Conservation (phyloP, 2,888 invertebrate genomes). For the Apamea sordens region DNA sequence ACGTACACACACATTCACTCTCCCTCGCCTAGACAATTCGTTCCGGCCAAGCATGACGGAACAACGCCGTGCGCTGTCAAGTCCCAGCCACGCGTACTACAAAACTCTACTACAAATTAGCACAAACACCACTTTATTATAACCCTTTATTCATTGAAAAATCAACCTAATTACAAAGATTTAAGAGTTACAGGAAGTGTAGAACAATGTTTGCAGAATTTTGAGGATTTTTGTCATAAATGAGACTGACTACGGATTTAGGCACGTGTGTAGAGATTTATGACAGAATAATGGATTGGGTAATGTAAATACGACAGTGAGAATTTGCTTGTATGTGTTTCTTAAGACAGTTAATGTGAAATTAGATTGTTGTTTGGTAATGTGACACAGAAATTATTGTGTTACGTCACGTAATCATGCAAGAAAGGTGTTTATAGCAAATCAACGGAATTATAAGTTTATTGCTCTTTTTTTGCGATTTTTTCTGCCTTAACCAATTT, state of each 20-base stretch:
- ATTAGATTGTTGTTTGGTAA: slow-evolving; percentile 21
- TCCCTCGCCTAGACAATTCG: slow-evolving; percentile 86
- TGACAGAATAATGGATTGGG: slow-evolving; percentile 72
- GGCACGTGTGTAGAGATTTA: slow-evolving; percentile 80
- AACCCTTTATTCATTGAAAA: slow-evolving; percentile 41
- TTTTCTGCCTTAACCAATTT: background rate
- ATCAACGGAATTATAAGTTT: background rate
- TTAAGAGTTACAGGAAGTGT: slow-evolving; percentile 42
- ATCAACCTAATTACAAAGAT: slow-evolving; percentile 46
- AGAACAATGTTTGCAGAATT: slow-evolving; percentile 50
- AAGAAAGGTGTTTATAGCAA: background rate
- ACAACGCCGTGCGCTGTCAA: slow-evolving; percentile 82
- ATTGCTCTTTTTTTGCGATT: background rate
- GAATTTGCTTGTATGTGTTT: slow-evolving; percentile 47
- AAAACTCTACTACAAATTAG: slow-evolving; percentile 77
- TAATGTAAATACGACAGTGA: slow-evolving; percentile 54
- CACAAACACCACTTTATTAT: slow-evolving; percentile 57
- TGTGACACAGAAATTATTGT: slow-evolving; percentile 1
- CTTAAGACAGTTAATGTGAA: slow-evolving; percentile 15
- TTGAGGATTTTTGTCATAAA: slow-evolving; percentile 66
- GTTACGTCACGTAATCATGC: background rate
- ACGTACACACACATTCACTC: slow-evolving; percentile 62
- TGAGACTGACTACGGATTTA: slow-evolving; percentile 74
- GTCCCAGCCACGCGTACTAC: slow-evolving; percentile 83
- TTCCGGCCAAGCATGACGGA: slow-evolving; percentile 88